These are phyloP conservation scores for Pseudorasbora parva DNA, from an alignment of 2,113 vertebrate species.

Conservation along the genomic window DNA sequence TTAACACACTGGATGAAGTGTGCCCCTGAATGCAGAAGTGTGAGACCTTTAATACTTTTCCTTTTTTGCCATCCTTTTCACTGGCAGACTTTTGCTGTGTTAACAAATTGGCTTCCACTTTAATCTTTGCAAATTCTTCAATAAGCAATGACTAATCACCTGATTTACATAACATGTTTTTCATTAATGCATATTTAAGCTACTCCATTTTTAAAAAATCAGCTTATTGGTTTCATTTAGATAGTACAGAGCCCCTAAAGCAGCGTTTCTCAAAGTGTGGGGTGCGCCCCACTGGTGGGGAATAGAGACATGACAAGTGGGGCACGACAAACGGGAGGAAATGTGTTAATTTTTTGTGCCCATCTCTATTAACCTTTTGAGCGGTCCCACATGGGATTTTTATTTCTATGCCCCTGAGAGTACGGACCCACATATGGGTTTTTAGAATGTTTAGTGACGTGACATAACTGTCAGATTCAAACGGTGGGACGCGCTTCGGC, in stretches of 20 bases:
- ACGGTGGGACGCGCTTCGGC: too few relatives aligned
- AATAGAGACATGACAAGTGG: too few relatives aligned
- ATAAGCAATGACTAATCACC: constrained; percentile 31
- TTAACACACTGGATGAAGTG: not conserved
- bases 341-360: too few relatives aligned
- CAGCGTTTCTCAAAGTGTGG: too few relatives aligned
- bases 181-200: not conserved
- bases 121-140: constrained; percentile 23
- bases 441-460: too few relatives aligned
- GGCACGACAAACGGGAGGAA: too few relatives aligned
- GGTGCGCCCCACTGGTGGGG: too few relatives aligned
- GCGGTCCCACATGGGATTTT: too few relatives aligned
- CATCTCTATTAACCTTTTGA: too few relatives aligned
- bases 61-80: not conserved
- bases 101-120: not conserved
- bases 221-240: not conserved
- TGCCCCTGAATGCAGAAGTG: constrained; percentile 7
- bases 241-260: not conserved
- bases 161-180: constrained; percentile 19
- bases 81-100: not conserved
- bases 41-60: not conserved
- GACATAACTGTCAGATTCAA: too few relatives aligned
- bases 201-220: not conserved
- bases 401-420: too few relatives aligned
- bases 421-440: too few relatives aligned